Conservation (phyloP, 2,888 invertebrate species). For the Himalopsyche anomala region DNA sequence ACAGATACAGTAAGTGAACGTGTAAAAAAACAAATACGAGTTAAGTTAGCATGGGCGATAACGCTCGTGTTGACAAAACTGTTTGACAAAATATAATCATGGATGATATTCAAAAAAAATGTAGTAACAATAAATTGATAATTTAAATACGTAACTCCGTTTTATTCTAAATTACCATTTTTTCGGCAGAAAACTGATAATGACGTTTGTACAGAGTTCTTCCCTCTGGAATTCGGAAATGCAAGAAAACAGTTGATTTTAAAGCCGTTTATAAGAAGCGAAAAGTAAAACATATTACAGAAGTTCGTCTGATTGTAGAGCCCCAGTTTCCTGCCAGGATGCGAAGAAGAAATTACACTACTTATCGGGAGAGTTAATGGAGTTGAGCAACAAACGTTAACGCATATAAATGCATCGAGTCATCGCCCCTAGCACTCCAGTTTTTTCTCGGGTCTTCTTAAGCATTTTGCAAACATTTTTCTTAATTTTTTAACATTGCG, state of each 20-base stretch:
- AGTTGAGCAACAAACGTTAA: constrained; percentile 20
- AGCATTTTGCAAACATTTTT: too few species aligned
- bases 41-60: too few species aligned
- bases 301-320: constrained; percentile 37
- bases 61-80: too few species aligned
- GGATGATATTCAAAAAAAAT: too few species aligned
- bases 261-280: constrained; percentile 38
- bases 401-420: not conserved
- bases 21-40: too few species aligned
- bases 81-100: too few species aligned
- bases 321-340: constrained; percentile 39
- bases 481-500: too few species aligned
- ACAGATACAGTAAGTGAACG: too few species aligned
- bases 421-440: not conserved
- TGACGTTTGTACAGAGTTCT: not conserved
- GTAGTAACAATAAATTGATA: too few species aligned
- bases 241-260: constrained; percentile 17
- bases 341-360: constrained; percentile 48
- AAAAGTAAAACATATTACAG: constrained; percentile 47
- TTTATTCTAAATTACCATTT: too few species aligned
- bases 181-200: too few species aligned
- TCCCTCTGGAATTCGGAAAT: not conserved
- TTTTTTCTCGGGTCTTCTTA: not conserved
- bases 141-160: too few species aligned
- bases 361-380: constrained; percentile 52